Percentiles rank a stretch among this genome's conserved stretches.
Evolutionary conservation across 1,140 invertebrate species (phyloP).

Genomic region (Teleopsis dalmanni): DNA sequence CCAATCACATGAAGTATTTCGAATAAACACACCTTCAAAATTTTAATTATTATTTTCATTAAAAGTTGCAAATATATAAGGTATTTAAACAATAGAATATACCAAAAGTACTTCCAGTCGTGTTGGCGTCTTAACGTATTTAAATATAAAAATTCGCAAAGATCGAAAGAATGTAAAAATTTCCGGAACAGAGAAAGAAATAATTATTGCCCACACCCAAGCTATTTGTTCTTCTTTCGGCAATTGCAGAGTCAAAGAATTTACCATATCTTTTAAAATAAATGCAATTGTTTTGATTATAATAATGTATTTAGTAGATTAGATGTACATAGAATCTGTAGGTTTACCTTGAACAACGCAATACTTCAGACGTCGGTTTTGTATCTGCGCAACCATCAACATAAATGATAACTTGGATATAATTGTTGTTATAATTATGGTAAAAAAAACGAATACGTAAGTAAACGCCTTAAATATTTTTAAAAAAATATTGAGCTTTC

Average conservation of each 20-base stretch:
- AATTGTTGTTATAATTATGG: conserved; percentile 71
- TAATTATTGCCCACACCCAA: conserved; percentile 86
- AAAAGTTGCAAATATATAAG: neutral
- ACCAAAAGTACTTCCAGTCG: conserved; percentile 48
- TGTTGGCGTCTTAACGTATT: conserved; percentile 44
- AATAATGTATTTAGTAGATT: neutral
- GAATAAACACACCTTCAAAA: conserved; percentile 52
- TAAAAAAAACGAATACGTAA: conserved; percentile 72
- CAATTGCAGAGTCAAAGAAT: conserved; percentile 51
- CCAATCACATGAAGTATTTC: conserved; percentile 84
- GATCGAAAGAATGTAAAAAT: conserved; percentile 76
- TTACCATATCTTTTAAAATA: neutral
- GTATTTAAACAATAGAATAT: conserved; percentile 20
- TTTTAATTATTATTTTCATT: neutral
- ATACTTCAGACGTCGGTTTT: conserved; percentile 59
- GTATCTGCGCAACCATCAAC: conserved; percentile 84
- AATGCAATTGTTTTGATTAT: neutral
- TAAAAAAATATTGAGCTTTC: conserved; percentile 72
- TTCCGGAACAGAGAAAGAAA: conserved; percentile 78
- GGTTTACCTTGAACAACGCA: conserved; percentile 57
- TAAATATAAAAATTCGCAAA: conserved; percentile 81
- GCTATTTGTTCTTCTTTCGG: conserved; percentile 73
- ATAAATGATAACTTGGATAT: conserved; percentile 74
- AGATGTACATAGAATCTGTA: too few relatives aligned
- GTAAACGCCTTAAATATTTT: conserved; percentile 75